Conservation (phyloP, 2,797 vertebrate species). For the Hyperoplus immaculatus region DNA sequence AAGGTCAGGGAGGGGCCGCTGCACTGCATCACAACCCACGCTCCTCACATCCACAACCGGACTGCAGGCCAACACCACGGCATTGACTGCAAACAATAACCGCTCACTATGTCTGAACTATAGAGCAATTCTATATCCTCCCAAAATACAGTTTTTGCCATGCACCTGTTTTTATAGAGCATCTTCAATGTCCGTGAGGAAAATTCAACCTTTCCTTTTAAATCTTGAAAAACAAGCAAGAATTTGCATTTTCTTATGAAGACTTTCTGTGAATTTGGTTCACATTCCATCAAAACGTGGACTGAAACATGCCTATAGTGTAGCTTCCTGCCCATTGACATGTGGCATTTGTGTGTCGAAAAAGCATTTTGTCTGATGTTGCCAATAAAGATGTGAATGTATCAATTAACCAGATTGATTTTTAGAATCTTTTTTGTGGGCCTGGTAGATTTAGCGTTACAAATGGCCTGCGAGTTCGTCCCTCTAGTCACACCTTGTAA, state of each 20-base stretch:
- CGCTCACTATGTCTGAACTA: neutral
- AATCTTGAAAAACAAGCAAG: neutral
- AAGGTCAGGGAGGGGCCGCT: slow-evolving; percentile 59
- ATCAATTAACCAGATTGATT: neutral
- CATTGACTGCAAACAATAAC: neutral
- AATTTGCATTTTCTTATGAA: neutral
- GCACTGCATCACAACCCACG: slow-evolving; percentile 38
- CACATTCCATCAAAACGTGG: no score
- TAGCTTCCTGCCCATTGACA: neutral
- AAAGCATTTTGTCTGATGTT: neutral
- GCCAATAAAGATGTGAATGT: neutral
- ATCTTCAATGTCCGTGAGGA: neutral
- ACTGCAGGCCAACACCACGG: neutral
- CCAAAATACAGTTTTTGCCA: neutral
- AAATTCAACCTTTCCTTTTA: neutral
- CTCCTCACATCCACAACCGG: slow-evolving; percentile 25
- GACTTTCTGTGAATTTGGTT: neutral
- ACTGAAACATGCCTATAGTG: neutral
- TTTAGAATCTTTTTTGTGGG: slow-evolving; percentile 2
- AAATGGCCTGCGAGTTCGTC: no score
- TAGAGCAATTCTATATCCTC: neutral
- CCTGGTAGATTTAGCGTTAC: neutral
- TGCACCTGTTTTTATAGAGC: neutral
- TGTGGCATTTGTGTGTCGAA: neutral
- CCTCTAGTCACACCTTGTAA: neutral